phyloP scores from a whole-genome alignment of 2,888 invertebrate genomes.

The Torymus aiolomorphi region DNA sequence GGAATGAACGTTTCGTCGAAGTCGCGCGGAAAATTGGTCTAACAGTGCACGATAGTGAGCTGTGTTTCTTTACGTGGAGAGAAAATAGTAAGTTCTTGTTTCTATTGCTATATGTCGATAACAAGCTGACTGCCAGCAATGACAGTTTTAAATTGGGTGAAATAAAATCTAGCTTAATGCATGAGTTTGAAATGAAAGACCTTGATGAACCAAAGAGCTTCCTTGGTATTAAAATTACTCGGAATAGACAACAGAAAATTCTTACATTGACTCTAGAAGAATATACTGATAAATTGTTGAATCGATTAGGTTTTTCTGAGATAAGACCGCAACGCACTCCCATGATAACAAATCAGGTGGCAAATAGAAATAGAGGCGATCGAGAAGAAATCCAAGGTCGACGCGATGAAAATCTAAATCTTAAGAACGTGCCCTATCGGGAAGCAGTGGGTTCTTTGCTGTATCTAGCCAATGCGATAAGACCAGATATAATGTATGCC shows the following conservation, averaged over 20 bases:
- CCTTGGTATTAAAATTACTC: too few species aligned
- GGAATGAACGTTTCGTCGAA: conserved; percentile 55
- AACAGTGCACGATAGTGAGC: conserved; percentile 43
- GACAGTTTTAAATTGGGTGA: too few species aligned
- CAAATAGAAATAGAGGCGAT: conserved; percentile 13
- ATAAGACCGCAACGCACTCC: too few species aligned
- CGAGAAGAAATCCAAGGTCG: neutral
- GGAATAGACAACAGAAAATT: conserved; percentile 41
- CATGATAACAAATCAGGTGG: conserved; percentile 45
- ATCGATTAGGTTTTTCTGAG: conserved; percentile 5
- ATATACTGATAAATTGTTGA: conserved; percentile 2
- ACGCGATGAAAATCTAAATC: too few species aligned
- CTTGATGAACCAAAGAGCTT: conserved; percentile 54
- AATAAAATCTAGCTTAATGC: too few species aligned
- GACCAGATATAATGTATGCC: too few species aligned
- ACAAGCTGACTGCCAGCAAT: too few species aligned
- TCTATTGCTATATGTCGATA: too few species aligned
- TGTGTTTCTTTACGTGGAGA: conserved; percentile 55
- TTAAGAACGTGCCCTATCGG: too few species aligned
- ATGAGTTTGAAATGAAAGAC: conserved; percentile 56
- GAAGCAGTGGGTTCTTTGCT: conserved; percentile 38
- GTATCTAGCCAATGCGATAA: conserved; percentile 56
- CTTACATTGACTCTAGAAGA: conserved; percentile 11
- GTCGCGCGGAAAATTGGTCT: conserved; percentile 48
- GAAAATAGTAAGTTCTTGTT: too few species aligned